These are phyloP conservation scores for Quiscalus mexicanus DNA, from an alignment of 2,113 vertebrate species.

Conservation along the genomic window DNA sequence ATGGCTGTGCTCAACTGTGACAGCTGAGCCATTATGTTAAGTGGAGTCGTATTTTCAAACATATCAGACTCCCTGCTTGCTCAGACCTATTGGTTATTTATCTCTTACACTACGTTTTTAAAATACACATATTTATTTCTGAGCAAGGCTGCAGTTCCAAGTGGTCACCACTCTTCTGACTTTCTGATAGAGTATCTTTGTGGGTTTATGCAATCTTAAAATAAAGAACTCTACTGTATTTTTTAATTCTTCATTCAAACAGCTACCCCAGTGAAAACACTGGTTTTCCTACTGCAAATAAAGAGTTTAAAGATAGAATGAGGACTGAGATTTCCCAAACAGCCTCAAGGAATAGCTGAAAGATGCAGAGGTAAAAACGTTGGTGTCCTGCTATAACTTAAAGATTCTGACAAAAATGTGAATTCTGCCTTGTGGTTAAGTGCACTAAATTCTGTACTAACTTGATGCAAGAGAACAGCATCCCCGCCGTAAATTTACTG, in stretches of 20 bases:
- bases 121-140: neutral
- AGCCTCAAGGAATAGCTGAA: neutral
- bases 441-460: neutral
- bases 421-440: neutral
- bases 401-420: neutral
- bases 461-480: neutral
- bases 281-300: neutral
- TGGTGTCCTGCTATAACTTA: neutral
- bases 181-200: neutral
- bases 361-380: neutral
- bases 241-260: neutral
- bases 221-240: neutral
- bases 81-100: neutral
- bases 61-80: neutral
- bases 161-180: neutral
- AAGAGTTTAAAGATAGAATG: neutral
- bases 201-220: conserved; percentile 1
- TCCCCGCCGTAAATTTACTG: neutral
- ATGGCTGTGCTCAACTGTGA: neutral
- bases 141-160: neutral
- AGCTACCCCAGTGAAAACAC: neutral
- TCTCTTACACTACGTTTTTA: neutral
- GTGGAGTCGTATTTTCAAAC: neutral
- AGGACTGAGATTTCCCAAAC: neutral
- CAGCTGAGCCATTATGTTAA: neutral